These are phyloP conservation scores for Siphamia tubifer DNA, from an alignment of 2,113 vertebrate species.

Conservation along the genomic window DNA sequence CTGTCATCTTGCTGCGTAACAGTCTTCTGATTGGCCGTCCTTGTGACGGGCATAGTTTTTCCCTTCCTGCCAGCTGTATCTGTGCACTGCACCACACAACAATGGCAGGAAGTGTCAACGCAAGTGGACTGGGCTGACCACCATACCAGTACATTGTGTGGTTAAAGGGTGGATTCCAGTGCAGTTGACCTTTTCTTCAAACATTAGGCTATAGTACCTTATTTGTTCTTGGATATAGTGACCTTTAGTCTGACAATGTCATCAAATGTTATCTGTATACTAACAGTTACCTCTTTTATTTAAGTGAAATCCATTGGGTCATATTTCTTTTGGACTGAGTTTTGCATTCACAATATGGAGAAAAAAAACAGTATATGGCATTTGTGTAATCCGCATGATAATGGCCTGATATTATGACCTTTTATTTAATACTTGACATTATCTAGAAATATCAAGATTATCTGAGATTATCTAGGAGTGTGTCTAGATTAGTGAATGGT, in stretches of 20 bases:
- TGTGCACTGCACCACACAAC: constrained; percentile 36
- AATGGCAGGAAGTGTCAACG: constrained; percentile 76
- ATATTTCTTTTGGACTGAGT: neutral
- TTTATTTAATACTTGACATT: constrained; percentile 26
- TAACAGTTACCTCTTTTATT: neutral
- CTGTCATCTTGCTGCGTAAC: neutral
- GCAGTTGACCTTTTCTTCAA: constrained; percentile 64
- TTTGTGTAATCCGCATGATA: constrained; percentile 16
- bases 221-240: constrained; percentile 23
- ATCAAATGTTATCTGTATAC: constrained; percentile 9
- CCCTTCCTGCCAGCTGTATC: constrained; percentile 70
- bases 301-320: neutral
- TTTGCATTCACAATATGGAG: neutral
- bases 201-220: constrained; percentile 5
- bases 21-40: constrained; percentile 48
- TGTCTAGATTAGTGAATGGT: constrained; percentile 16
- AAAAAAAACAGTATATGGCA: neutral
- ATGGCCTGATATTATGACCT: constrained; percentile 13
- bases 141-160: constrained; percentile 57
- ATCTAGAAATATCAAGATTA: constrained; percentile 37
- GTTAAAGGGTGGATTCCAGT: constrained; percentile 53
- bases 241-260: neutral
- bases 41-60: constrained; percentile 20
- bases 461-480: constrained; percentile 34
- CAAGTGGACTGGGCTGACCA: constrained; percentile 16